phyloP scores from a whole-genome alignment of 2,113 vertebrate genomes.

The Nanorana parkeri region DNA sequence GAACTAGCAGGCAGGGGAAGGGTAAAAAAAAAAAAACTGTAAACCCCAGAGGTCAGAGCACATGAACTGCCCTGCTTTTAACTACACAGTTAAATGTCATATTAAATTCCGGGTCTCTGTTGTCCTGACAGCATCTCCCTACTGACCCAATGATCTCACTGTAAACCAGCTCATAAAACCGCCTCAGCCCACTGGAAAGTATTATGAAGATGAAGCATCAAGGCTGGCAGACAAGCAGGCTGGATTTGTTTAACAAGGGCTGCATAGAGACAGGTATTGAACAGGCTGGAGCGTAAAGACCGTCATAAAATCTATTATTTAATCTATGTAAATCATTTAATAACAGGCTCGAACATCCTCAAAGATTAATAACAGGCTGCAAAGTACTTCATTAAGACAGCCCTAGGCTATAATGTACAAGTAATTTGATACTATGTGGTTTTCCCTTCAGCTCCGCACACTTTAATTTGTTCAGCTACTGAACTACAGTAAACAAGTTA shows the following conservation, averaged over 20 bases:
- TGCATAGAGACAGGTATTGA: conserved; percentile 4
- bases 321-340: conserved; percentile 6
- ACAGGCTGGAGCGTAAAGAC: conserved; percentile 2
- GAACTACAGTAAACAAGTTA: conserved; percentile 7
- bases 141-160: conserved; percentile 11
- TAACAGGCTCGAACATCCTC: background rate
- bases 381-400: conserved; percentile 19
- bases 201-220: conserved; percentile 12
- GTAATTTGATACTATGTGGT: conserved; percentile 10
- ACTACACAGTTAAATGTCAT: background rate
- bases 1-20: background rate
- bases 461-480: conserved; percentile 1
- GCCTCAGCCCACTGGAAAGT: conserved; percentile 18
- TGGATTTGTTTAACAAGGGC: background rate
- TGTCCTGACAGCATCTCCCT: background rate
- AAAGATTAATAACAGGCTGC: conserved; percentile 21
- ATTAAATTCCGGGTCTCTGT: background rate
- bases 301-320: conserved; percentile 4
- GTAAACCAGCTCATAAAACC: conserved; percentile 1
- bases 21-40: background rate
- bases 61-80: too few species aligned
- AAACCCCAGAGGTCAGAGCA: background rate
- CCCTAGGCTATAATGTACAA: background rate
- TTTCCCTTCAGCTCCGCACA: background rate
- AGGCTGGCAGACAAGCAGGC: background rate